These are phyloP conservation scores for Heliconius eleuchia DNA, from an alignment of 1,140 invertebrate species.

Conservation along the genomic window DNA sequence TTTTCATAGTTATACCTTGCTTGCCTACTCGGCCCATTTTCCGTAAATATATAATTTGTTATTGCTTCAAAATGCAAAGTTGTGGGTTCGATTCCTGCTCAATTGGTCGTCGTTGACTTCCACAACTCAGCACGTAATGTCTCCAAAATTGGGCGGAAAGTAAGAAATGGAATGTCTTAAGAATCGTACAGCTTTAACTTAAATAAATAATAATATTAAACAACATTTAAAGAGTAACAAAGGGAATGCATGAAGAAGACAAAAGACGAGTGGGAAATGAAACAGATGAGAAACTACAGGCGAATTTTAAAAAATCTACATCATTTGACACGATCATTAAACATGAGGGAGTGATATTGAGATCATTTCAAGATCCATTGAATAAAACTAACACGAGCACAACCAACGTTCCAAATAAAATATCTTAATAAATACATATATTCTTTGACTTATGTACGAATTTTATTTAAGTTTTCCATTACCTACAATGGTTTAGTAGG, in stretches of 20 bases:
- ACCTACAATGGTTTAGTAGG: no score
- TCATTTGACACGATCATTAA: slow-evolving; percentile 41
- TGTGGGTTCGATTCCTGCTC: no score
- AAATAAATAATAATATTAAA: neutral
- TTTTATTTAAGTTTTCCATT: neutral
- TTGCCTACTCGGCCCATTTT: no score
- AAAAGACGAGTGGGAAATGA: slow-evolving; percentile 41
- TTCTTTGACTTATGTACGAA: neutral
- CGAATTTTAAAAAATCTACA: neutral
- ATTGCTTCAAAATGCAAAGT: no score
- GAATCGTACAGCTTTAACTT: neutral
- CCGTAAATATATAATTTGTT: no score
- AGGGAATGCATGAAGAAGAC: slow-evolving; percentile 42
- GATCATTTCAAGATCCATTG: slow-evolving; percentile 29
- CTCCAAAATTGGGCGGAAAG: neutral
- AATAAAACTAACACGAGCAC: neutral
- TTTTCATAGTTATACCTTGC: neutral
- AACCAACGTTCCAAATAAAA: neutral
- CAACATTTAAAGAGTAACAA: slow-evolving; percentile 42
- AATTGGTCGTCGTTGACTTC: neutral
- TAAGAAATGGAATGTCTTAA: neutral
- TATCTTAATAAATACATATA: neutral
- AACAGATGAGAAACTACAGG: slow-evolving; percentile 15
- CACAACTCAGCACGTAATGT: neutral
- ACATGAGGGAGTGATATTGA: slow-evolving; percentile 44